These are phyloP conservation scores for Pachycephus smyrnensis DNA, from an alignment of 2,888 invertebrate species.

Conservation along the genomic window DNA sequence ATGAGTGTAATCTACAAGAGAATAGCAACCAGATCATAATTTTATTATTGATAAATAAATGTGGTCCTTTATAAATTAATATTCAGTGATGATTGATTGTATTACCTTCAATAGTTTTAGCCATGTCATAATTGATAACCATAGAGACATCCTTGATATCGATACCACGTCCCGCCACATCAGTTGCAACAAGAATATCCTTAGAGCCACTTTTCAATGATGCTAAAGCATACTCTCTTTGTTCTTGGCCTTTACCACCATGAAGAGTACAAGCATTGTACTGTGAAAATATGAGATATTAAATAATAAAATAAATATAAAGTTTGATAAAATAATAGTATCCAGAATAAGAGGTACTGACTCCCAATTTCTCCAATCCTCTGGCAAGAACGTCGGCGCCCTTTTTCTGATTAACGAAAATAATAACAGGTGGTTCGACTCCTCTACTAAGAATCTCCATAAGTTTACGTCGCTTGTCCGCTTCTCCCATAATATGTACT, in stretches of 20 bases:
- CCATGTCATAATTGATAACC: conserved; percentile 99
- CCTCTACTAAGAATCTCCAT: conserved; percentile 91
- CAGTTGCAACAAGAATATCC: conserved; percentile 98
- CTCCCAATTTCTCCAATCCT: conserved; percentile 94
- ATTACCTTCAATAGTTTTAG: conserved; percentile 93
- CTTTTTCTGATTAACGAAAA: conserved; percentile 99
- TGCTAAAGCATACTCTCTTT: conserved; percentile 97
- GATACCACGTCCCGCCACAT: conserved; percentile 99
- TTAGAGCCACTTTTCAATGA: conserved; percentile 96
- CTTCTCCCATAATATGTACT: conserved; percentile 94
- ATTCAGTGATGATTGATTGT: not conserved
- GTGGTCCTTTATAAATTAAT: conserved; percentile 10
- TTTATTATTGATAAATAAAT: conserved; percentile 5
- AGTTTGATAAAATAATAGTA: not conserved
- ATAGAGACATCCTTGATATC: conserved; percentile 99
- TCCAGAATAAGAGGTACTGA: conserved; percentile 58
- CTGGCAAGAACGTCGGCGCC: conserved; percentile 98
- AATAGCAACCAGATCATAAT: conserved; percentile 18
- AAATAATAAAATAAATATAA: not conserved
- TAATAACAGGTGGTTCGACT: conserved; percentile 97
- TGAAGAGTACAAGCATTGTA: conserved; percentile 98
- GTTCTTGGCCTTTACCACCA: conserved; percentile 99
- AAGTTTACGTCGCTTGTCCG: conserved; percentile 96
- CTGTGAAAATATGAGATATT: conserved; percentile 58
- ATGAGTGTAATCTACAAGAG: conserved; percentile 86